phyloP scores from a whole-genome alignment of 2,888 invertebrate genomes.

The Sinohyriopsis cumingii region DNA sequence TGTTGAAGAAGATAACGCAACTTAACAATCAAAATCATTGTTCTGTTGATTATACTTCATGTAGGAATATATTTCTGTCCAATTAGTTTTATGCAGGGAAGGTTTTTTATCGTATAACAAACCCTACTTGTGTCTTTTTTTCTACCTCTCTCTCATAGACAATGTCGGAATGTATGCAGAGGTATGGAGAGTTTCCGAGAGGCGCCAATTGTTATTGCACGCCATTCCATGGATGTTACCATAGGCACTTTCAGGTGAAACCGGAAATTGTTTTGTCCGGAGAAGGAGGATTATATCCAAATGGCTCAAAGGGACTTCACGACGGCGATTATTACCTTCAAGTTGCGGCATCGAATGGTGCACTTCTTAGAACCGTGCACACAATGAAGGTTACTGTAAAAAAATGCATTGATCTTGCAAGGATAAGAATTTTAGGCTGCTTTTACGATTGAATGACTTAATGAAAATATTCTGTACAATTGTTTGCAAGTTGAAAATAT shows the following conservation, averaged over 20 bases:
- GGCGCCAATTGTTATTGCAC: slow-evolving; percentile 18
- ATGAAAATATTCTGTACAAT: too few relatives aligned
- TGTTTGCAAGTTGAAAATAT: too few relatives aligned
- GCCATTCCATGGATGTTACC: slow-evolving; percentile 4
- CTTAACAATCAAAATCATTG: too few relatives aligned
- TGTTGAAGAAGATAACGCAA: too few relatives aligned
- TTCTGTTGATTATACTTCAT: too few relatives aligned
- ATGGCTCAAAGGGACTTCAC: not conserved
- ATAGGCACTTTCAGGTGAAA: slow-evolving; percentile 2
- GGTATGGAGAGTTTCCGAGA: slow-evolving; percentile 10
- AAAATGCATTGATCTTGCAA: too few relatives aligned
- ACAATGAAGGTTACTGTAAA: not conserved
- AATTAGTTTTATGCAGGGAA: too few relatives aligned
- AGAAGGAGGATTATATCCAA: not conserved
- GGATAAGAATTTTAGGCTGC: too few relatives aligned
- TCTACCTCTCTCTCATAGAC: slow-evolving; percentile 9
- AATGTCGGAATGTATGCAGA: slow-evolving; percentile 8
- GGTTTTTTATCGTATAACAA: too few relatives aligned
- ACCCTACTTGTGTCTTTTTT: not conserved
- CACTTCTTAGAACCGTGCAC: not conserved
- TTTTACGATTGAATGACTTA: too few relatives aligned
- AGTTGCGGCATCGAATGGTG: not conserved
- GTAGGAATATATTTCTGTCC: too few relatives aligned
- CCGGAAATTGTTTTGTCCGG: not conserved
- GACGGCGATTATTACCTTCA: slow-evolving; percentile 1